These are phyloP conservation scores for Amblyteles armatorius DNA, from an alignment of 2,888 invertebrate species.

Conservation along the genomic window DNA sequence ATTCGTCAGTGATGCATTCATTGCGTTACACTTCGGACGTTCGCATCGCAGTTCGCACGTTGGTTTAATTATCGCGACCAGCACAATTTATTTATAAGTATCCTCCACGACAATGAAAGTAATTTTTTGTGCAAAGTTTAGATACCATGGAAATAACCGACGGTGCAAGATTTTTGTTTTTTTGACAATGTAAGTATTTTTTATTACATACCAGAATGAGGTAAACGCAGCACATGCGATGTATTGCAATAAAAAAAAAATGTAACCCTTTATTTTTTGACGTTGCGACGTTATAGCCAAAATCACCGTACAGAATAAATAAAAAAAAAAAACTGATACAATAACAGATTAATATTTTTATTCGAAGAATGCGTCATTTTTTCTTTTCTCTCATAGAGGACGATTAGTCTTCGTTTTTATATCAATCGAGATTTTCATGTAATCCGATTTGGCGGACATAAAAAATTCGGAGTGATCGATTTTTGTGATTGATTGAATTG, in stretches of 20 bases:
- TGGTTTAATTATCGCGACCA: slow-evolving; percentile 17
- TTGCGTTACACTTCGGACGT: slow-evolving; percentile 33
- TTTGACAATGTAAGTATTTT: slow-evolving; percentile 28
- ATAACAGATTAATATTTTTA: too few species aligned
- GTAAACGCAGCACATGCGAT: neutral
- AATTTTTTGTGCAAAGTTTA: neutral
- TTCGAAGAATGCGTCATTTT: too few species aligned
- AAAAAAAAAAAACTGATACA: too few species aligned
- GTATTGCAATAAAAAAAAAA: neutral
- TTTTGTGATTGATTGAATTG: neutral
- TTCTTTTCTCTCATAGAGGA: neutral
- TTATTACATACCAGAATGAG: neutral
- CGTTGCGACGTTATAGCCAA: neutral
- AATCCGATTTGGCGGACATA: neutral
- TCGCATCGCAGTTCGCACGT: slow-evolving; percentile 11
- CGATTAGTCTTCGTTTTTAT: neutral
- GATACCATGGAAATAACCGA: slow-evolving; percentile 4
- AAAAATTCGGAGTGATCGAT: neutral
- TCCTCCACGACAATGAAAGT: neutral
- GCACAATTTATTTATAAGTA: neutral
- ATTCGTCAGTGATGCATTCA: slow-evolving; percentile 31
- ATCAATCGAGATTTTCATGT: neutral
- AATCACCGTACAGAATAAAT: neutral
- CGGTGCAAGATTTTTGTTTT: slow-evolving; percentile 10
- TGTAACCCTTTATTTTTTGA: neutral